phyloP scores from a whole-genome alignment of 2,888 invertebrate genomes.

The Apantesis nais region DNA sequence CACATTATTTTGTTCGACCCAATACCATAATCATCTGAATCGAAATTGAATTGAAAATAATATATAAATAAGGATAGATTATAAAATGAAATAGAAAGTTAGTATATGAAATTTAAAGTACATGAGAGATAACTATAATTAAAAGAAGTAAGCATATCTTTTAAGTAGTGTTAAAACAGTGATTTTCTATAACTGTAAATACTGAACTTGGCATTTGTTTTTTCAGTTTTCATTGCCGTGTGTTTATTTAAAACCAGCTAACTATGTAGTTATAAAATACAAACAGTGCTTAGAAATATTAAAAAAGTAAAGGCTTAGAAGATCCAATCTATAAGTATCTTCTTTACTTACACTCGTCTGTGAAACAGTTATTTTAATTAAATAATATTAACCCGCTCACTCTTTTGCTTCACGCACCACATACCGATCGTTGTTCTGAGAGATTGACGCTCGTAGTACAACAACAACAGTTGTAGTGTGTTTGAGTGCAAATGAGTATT shows the following conservation, averaged over 20 bases:
- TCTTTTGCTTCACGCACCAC: slow-evolving; percentile 45
- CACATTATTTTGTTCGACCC: too few species aligned
- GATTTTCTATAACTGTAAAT: background rate
- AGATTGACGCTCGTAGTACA: slow-evolving; percentile 70
- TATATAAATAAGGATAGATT: too few species aligned
- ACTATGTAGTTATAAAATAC: too few species aligned
- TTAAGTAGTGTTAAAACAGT: too few species aligned
- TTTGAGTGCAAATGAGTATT: slow-evolving; percentile 78
- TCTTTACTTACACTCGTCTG: background rate
- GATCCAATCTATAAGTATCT: background rate
- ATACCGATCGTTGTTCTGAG: slow-evolving; percentile 67
- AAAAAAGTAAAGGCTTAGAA: background rate
- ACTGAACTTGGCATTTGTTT: background rate
- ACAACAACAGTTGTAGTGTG: slow-evolving; percentile 66
- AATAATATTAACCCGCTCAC: slow-evolving; percentile 38
- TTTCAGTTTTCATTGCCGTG: background rate
- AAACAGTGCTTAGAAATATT: too few species aligned
- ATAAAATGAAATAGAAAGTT: too few species aligned
- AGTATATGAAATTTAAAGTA: too few species aligned
- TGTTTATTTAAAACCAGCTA: background rate
- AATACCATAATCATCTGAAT: too few species aligned
- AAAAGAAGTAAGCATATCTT: too few species aligned
- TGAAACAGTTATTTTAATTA: background rate
- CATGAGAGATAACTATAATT: too few species aligned
- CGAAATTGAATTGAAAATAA: too few species aligned